Evolutionary conservation across 2,113 vertebrate species (phyloP).

Genomic region (Tyto alba): DNA sequence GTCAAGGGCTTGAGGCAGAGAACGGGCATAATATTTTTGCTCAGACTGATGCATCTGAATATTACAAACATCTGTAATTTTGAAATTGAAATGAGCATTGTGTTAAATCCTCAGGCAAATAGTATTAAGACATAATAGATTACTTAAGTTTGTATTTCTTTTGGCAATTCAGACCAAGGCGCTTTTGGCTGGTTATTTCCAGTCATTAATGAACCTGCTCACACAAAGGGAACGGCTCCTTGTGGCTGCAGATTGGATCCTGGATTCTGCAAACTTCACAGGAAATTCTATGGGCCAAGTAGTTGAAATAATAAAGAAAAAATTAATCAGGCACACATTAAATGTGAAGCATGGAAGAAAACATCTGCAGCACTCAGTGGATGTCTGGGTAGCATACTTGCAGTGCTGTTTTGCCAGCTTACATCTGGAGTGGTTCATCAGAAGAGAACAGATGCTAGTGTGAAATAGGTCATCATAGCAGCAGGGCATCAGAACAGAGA

Average conservation of each 20-base stretch:
- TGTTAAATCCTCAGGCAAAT: conserved; percentile 26
- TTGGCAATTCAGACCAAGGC: background rate
- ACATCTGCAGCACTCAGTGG: background rate
- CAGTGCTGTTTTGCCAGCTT: background rate
- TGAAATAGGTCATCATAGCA: conserved; percentile 60
- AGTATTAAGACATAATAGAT: conserved; percentile 22
- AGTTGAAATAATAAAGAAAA: background rate
- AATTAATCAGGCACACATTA: background rate
- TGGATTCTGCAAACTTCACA: background rate
- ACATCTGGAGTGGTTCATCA: conserved; percentile 54
- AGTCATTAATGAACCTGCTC: background rate
- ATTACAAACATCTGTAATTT: conserved; percentile 62
- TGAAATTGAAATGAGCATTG: conserved; percentile 58
- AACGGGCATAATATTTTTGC: conserved; percentile 46
- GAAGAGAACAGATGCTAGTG: conserved; percentile 58
- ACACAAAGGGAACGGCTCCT: background rate
- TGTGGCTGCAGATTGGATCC: background rate
- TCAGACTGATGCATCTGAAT: conserved; percentile 36
- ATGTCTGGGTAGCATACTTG: background rate
- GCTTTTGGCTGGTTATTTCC: background rate
- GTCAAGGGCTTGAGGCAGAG: conserved; percentile 72
- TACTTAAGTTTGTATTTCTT: conserved; percentile 13
- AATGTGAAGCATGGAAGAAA: background rate
- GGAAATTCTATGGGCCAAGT: background rate
- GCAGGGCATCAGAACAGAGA: conserved; percentile 27